phyloP scores from a whole-genome alignment of 2,113 vertebrate species.

The Pygoscelis antarcticus region DNA sequence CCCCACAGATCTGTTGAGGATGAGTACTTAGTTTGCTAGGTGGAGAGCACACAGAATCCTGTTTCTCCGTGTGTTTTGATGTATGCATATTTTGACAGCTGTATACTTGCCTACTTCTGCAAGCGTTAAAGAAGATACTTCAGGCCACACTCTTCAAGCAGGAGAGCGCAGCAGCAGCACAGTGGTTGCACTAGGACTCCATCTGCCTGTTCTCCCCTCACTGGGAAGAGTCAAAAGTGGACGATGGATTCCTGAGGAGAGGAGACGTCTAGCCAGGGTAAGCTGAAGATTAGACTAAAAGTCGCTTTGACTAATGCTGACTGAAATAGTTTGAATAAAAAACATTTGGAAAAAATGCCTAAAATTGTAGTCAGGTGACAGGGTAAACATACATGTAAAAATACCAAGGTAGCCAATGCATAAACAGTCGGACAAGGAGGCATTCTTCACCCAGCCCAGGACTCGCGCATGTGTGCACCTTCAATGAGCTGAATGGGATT shows the following conservation, averaged over 20 bases:
- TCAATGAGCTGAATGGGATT: not conserved
- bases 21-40: not conserved
- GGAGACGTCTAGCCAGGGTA: not conserved
- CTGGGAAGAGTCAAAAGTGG: not conserved
- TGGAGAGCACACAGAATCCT: not conserved
- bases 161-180: not conserved
- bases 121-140: not conserved
- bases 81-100: not conserved
- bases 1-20: not conserved
- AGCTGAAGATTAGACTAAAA: not conserved
- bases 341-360: not conserved
- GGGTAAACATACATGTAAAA: not conserved
- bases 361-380: not conserved
- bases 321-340: not conserved
- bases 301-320: not conserved
- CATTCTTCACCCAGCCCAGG: not conserved
- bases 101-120: not conserved
- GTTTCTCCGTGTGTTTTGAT: not conserved
- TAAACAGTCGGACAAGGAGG: slow-evolving; percentile 40
- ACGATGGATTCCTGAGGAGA: not conserved
- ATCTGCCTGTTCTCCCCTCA: not conserved
- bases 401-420: not conserved
- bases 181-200: accelerated
- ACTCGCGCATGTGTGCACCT: not conserved
- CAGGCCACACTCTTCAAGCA: not conserved